Base-by-base conservation (phyloP, 2,797 vertebrate species). In the Clarias platycephalus region DNA sequence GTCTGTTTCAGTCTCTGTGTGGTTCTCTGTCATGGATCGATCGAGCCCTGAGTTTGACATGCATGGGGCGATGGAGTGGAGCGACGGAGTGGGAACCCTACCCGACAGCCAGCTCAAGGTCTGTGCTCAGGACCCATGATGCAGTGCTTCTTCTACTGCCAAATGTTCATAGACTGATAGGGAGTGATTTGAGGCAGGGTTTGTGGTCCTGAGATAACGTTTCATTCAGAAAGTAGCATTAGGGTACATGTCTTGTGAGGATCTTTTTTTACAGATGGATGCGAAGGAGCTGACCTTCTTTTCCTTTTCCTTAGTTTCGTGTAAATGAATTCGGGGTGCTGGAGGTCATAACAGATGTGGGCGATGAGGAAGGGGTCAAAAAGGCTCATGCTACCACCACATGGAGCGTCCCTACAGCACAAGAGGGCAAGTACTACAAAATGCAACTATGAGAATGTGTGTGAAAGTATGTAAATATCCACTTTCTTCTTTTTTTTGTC, bases 11-110 rank as follows among this genome's bases (percentile, higher is more conserved):
- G 85, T 60, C 70, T n/a, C 31, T 15, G 55, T 64, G 80, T 79
- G 83, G 24, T 70, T 37, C 37, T 31, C 66, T 84, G 70, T 40
- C 91, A 96, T 96, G 95, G 96, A 94, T 85, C 93, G 95, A 84
- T 94, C 94, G 85, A 91, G 92, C 26, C 91, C 96, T 90, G 96
- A 96, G 82, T 96, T 96, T 89, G 96, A 96, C 88, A 94, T 96
- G 13, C 95, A 95, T 81, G 94, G 94, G 90, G 96, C 95, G 85
- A 96, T 96, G 96, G 96, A 96, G 89, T 96, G 95, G 96, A 96
- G 95, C 84, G 95, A 96, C 86, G 96, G 95, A 84, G 95, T 96
- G 89, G 96, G 95, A 82, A 96, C 95, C 22, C 91, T 96, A 77
- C 95, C 95, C 58, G 96, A 95, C 89, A 96, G 96, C 90, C 94